Conservation (phyloP, 2,888 invertebrate species). For the Carpatolechia fugitivella region DNA sequence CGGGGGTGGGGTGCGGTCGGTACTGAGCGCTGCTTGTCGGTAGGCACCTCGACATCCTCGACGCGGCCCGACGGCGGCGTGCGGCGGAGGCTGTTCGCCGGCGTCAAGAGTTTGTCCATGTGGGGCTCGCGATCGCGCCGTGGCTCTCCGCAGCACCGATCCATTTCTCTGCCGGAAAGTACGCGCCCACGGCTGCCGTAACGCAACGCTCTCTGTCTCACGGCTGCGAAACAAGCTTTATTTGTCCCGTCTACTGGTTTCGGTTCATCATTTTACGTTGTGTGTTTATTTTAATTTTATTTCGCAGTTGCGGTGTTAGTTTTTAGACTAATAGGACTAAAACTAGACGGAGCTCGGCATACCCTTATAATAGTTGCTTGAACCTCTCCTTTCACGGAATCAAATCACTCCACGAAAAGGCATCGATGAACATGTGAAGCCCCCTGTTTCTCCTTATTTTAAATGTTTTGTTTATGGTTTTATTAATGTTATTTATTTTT, state of each 20-base stretch:
- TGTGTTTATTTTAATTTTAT: slow-evolving; percentile 59
- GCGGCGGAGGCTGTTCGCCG: slow-evolving; percentile 88
- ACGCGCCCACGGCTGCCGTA: slow-evolving; percentile 76
- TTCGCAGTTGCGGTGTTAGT: slow-evolving; percentile 72
- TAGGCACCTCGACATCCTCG: slow-evolving; percentile 64
- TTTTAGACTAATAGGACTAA: slow-evolving; percentile 53
- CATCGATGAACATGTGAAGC: slow-evolving; percentile 32
- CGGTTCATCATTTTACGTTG: slow-evolving; percentile 66
- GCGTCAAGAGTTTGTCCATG: slow-evolving; percentile 88
- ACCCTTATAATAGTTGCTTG: slow-evolving; percentile 61
- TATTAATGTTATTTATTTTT: slow-evolving; percentile 33
- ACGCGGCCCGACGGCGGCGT: slow-evolving; percentile 81
- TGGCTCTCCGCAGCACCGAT: slow-evolving; percentile 87
- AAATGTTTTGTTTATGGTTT: slow-evolving; percentile 10
- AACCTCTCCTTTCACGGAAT: slow-evolving; percentile 57
- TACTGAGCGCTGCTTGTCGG: slow-evolving; percentile 72
- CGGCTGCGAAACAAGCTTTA: slow-evolving; percentile 59
- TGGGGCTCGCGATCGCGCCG: slow-evolving; percentile 84
- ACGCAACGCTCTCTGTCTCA: slow-evolving; percentile 68
- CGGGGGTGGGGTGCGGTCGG: slow-evolving; percentile 63
- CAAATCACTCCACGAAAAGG: slow-evolving; percentile 40
- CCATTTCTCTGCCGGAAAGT: slow-evolving; percentile 93
- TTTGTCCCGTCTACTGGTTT: slow-evolving; percentile 69
- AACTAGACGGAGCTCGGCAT: slow-evolving; percentile 66
- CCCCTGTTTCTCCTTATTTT: slow-evolving; percentile 25